Percentiles rank a stretch among this genome's conserved stretches.
phyloP scores from a whole-genome alignment of 1,140 invertebrate genomes.

The Ostrea edulis region DNA sequence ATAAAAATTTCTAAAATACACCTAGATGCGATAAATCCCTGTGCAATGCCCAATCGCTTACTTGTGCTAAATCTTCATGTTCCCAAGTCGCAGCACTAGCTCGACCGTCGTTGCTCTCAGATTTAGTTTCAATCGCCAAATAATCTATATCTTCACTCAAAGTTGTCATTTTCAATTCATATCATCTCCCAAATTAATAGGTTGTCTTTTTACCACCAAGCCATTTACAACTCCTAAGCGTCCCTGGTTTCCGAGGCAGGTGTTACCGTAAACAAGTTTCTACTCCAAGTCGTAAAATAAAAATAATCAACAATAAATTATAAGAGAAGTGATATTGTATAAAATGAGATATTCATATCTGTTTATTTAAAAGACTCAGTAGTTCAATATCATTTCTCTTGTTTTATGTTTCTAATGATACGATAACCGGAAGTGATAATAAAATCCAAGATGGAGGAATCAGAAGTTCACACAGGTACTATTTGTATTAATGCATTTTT shows the following conservation, averaged over 20 bases:
- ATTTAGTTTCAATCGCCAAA: constrained; percentile 59
- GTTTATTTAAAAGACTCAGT: neutral
- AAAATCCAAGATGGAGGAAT: constrained; percentile 55
- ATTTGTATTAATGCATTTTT: neutral
- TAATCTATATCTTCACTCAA: constrained; percentile 48
- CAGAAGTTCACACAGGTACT: constrained; percentile 53
- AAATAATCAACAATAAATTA: neutral
- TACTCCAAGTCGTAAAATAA: constrained; percentile 11
- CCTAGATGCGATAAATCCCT: too few relatives aligned
- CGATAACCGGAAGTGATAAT: constrained; percentile 40
- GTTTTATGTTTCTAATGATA: constrained; percentile 23
- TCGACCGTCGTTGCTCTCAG: constrained; percentile 55
- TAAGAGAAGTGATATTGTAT: neutral
- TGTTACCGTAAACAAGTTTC: constrained; percentile 30
- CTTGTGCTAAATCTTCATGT: constrained; percentile 73
- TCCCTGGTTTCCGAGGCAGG: constrained; percentile 47
- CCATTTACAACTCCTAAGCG: constrained; percentile 1
- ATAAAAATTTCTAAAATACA: too few relatives aligned
- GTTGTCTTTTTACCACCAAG: neutral
- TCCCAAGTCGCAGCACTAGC: constrained; percentile 65
- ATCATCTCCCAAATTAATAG: neutral
- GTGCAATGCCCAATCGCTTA: constrained; percentile 22
- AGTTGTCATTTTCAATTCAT: neutral
- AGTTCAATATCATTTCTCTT: neutral
- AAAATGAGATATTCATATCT: neutral